Conservation (phyloP, 2,797 vertebrate species). For the Paedocypris micromegethes region DNA sequence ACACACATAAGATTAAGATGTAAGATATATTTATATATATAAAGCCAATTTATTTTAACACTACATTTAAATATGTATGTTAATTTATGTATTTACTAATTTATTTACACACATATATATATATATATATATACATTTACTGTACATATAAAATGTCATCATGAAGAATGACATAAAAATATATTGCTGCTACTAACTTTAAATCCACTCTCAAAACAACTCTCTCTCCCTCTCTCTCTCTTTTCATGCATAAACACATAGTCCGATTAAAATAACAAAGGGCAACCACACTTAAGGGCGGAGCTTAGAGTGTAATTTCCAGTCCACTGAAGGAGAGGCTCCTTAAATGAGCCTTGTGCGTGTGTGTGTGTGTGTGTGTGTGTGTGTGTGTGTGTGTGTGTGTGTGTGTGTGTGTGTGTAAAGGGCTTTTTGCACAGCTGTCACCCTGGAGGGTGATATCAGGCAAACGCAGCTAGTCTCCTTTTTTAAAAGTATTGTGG, state of each 20-base stretch:
- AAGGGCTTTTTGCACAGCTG: conserved; percentile 53
- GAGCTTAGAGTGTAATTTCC: conserved; percentile 50
- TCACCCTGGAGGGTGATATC: conserved; percentile 52
- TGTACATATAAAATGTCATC: no score
- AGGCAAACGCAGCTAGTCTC: conserved; percentile 43
- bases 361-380: conserved; percentile 43
- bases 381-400: conserved; percentile 38
- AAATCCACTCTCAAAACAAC: conserved; percentile 7
- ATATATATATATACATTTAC: no score
- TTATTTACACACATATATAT: no score
- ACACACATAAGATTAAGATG: no score
- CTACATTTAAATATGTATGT: no score
- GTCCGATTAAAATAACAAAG: conserved; percentile 55
- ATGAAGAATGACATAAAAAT: no score
- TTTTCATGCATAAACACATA: conserved; percentile 32
- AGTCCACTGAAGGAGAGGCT: conserved; percentile 48
- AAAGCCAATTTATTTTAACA: no score
- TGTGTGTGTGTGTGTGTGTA: conserved; percentile 46
- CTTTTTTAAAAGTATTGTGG: conserved; percentile 30
- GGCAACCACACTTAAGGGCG: conserved; percentile 55
- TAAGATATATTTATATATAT: no score
- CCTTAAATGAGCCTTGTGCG: conserved; percentile 46
- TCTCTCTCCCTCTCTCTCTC: conserved; percentile 9
- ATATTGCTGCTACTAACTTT: no score
- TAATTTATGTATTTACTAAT: no score